Percentiles rank a stretch among this genome's conserved stretches.
phyloP scores from a whole-genome alignment of 2,888 invertebrate genomes.

The Noctua janthina region DNA sequence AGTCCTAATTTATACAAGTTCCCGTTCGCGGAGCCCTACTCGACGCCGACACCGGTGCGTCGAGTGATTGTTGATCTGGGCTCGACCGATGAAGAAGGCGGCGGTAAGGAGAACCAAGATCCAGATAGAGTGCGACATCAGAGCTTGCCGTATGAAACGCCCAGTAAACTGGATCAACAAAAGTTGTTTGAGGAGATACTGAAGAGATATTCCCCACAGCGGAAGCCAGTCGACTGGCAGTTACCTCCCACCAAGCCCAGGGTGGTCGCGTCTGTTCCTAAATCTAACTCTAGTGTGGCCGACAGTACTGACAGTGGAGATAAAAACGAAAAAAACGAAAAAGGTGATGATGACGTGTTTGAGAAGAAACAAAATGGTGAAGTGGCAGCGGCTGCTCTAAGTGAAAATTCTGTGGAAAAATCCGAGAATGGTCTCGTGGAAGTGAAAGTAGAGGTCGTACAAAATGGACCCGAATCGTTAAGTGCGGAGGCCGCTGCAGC shows the following conservation, averaged over 20 bases:
- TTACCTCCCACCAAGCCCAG: constrained; percentile 86
- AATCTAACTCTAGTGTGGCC: constrained; percentile 81
- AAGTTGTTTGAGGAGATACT: constrained; percentile 86
- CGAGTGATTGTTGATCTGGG: constrained; percentile 82
- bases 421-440: constrained; percentile 63
- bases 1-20: constrained; percentile 88
- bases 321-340: constrained; percentile 73
- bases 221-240: constrained; percentile 86
- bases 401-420: constrained; percentile 60
- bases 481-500: constrained; percentile 65
- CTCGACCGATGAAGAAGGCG: constrained; percentile 74
- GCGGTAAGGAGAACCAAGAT: constrained; percentile 82
- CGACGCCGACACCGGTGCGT: constrained; percentile 86
- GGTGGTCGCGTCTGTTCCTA: constrained; percentile 86
- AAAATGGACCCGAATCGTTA: constrained; percentile 77
- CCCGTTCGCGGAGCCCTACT: constrained; percentile 88
- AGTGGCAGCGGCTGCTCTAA: constrained; percentile 60
- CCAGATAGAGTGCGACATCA: constrained; percentile 78
- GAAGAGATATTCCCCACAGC: constrained; percentile 87
- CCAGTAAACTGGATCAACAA: constrained; percentile 83
- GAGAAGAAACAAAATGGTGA: constrained; percentile 73
- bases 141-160: constrained; percentile 78
- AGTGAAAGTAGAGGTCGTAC: constrained; percentile 71
- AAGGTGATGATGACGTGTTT: constrained; percentile 84
- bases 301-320: constrained; percentile 78